Evolutionary conservation across 2,113 vertebrate genomes (phyloP), one percentile per base, ranked within the genome.

Genomic region (Carassius auratus): DNA sequence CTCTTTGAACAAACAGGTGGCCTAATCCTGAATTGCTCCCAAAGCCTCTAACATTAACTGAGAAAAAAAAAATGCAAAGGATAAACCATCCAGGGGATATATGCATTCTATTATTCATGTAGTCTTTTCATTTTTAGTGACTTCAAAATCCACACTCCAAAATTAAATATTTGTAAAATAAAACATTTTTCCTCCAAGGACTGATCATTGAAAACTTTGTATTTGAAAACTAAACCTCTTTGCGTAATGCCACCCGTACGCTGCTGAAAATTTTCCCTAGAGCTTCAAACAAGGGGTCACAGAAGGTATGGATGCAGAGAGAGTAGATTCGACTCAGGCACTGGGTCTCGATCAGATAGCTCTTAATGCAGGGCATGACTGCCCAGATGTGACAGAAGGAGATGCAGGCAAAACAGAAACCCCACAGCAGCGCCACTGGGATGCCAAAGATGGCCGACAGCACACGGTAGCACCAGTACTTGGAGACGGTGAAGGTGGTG

Each of bases 381-480:
- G 97, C 96, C 97, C 97, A 99, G 93, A 99, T 99, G 94, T 99
- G 97, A 92, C 97, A 98, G 94, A 98, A 99, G 80, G 98, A 98
- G 93, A 99, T 97, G 87, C 96, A 97, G 85, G 97, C 98, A 0
- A 99, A 99, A 88, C 98, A 95, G 93, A 99, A 97, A 85, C 98
- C 98, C 97, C 97, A 99, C 90, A 98, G 2, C 74, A 99, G 92
- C 1, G 97, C 96, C 61, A 99, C 92, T 0, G 97, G 98, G 80
- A 98, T 91, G 0, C 97, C 97, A 73, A 98, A 96, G 83, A 98
- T 1, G 2, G 96, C 97, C 0, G 97, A 97, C 88, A 99, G 92
- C 89, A 99, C 91, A 8, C 98, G 96, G 92, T 99, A 99, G 93
- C 97, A 99, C 98, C 98, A 98, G 94, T 98, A 99, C 92, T 99